Conservation (phyloP, 2,113 vertebrate genomes). For the Micronycteris hirsuta region DNA sequence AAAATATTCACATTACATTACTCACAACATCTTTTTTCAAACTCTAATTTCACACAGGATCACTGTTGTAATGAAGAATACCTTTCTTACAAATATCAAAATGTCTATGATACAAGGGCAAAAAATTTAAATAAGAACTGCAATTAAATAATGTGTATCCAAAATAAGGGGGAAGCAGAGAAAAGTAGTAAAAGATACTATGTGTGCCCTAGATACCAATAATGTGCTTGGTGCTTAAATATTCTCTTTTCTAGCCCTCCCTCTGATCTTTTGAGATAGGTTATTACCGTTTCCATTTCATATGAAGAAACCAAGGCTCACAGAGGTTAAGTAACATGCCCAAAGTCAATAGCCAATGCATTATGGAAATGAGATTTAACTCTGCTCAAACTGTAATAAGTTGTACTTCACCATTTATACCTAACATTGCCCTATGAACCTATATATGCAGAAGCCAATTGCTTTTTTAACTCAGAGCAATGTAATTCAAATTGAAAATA, state of each 20-base stretch:
- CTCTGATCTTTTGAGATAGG: neutral
- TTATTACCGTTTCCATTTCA: neutral
- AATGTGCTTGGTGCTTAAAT: neutral
- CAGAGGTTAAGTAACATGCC: neutral
- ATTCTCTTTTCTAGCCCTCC: neutral
- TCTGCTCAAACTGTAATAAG: neutral
- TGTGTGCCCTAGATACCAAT: neutral
- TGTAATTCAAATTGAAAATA: constrained; percentile 33
- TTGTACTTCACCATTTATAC: neutral
- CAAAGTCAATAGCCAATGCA: neutral
- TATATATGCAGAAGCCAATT: neutral
- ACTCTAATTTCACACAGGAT: constrained; percentile 11
- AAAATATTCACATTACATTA: constrained; percentile 21
- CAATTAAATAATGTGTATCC: neutral
- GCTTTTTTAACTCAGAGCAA: constrained; percentile 11
- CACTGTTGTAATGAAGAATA: neutral
- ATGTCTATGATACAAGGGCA: neutral
- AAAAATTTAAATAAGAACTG: neutral
- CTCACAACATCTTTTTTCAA: neutral
- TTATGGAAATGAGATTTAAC: neutral
- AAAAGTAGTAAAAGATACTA: neutral
- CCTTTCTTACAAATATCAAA: constrained; percentile 17
- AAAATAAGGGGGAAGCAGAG: neutral
- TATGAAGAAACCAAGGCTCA: constrained; percentile 26
- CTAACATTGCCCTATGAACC: neutral